Conservation (phyloP, 2,113 vertebrate genomes). For the Brachirus orientalis region DNA sequence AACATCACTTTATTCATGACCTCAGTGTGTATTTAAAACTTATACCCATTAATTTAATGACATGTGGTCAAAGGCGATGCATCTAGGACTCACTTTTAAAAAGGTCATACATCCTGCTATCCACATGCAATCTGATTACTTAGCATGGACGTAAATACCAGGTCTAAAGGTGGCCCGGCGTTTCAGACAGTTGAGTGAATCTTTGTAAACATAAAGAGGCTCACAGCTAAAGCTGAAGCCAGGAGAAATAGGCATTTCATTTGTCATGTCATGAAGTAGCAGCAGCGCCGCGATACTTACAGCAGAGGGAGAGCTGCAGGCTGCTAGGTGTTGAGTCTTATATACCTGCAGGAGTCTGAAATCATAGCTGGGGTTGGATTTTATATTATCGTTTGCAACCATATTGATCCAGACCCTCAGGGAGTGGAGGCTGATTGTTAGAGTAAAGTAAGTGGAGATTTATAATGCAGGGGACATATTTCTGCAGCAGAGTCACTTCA, state of each 20-base stretch:
- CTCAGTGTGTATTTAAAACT: too few species aligned
- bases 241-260: constrained; percentile 10
- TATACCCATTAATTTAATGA: too few species aligned
- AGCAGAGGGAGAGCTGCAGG: background rate
- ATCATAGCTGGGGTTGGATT: background rate
- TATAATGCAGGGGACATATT: constrained; percentile 3
- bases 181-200: constrained; percentile 14
- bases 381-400: constrained; percentile 10
- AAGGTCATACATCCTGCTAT: too few species aligned
- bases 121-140: too few species aligned
- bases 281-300: background rate
- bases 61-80: too few species aligned
- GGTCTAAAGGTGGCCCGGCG: background rate
- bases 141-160: too few species aligned
- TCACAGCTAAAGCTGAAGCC: background rate
- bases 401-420: constrained; percentile 5
- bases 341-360: background rate
- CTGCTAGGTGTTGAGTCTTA: background rate
- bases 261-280: constrained; percentile 9
- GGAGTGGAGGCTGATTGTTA: background rate
- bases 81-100: too few species aligned
- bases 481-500: background rate
- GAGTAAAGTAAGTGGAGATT: constrained; percentile 1
- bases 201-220: constrained; percentile 4
- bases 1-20: too few species aligned